A percentile compares a stretch with the other conserved stretches of the same genome.
phyloP scores from a whole-genome alignment of 2,113 vertebrate genomes.

The Macrotis lagotis region DNA sequence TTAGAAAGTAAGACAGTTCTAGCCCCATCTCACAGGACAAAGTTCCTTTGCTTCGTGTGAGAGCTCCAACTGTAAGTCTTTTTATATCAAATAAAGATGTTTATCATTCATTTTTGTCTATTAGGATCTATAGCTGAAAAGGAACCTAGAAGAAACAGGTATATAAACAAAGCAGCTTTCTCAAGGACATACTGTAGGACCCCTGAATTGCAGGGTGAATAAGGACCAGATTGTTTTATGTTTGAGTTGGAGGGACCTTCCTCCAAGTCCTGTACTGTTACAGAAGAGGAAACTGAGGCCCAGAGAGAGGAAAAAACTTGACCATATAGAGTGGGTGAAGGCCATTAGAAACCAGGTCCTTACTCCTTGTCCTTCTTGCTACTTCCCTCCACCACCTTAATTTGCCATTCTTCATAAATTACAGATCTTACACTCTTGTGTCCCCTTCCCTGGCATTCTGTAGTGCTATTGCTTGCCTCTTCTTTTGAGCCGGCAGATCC shows the following conservation, averaged over 20 bases:
- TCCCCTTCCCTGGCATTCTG: slow-evolving; percentile 55
- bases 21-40: neutral
- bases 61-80: neutral
- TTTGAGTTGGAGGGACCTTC: neutral
- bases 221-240: neutral
- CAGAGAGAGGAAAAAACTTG: neutral
- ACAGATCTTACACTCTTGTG: neutral
- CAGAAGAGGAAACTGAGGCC: neutral
- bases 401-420: neutral
- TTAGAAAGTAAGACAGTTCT: neutral
- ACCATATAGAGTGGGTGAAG: neutral
- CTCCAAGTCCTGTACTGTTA: neutral
- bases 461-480: slow-evolving; percentile 24
- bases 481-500: slow-evolving; percentile 56
- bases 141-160: neutral
- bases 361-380: neutral
- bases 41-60: neutral
- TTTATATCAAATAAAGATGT: slow-evolving; percentile 30
- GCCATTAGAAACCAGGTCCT: neutral
- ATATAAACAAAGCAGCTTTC: neutral
- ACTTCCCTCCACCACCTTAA: slow-evolving; percentile 4
- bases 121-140: neutral
- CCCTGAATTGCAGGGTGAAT: neutral
- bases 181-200: neutral
- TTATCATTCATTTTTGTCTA: neutral